These are phyloP conservation scores for Canis aureus DNA, from an alignment of 2,113 vertebrate species.

Conservation along the genomic window DNA sequence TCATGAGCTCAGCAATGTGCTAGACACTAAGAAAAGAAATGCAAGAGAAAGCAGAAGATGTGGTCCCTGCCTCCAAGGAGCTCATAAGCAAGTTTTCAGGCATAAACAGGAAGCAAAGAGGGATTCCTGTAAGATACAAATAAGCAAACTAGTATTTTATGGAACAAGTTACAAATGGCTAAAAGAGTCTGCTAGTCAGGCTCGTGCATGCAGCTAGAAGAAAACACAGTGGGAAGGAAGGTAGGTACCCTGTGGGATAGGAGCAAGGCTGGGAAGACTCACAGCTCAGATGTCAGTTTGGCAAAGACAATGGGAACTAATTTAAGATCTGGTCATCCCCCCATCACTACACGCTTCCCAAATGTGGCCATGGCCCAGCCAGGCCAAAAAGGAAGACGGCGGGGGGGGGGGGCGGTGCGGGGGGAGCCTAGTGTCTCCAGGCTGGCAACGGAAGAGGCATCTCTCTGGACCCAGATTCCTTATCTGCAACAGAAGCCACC, in stretches of 20 bases:
- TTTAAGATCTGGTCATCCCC: background rate
- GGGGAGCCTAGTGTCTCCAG: background rate
- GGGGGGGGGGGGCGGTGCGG: background rate
- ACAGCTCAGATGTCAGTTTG: background rate
- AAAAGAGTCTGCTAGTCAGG: background rate
- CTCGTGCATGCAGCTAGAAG: no score
- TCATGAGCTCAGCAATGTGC: background rate
- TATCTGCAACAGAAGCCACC: background rate
- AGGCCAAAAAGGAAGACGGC: background rate
- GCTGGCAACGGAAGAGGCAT: background rate
- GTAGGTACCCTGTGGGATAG: accelerated
- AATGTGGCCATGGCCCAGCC: background rate
- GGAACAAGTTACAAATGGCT: background rate
- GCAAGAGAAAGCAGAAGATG: background rate
- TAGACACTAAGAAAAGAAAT: background rate
- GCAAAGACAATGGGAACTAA: background rate
- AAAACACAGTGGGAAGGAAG: background rate
- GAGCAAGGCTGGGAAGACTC: background rate
- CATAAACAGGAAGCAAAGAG: background rate
- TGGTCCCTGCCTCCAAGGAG: background rate
- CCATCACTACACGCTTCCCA: background rate
- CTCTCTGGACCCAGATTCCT: background rate
- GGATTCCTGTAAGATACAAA: background rate
- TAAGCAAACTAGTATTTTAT: background rate
- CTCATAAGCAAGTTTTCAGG: background rate